Evolutionary conservation across 2,113 vertebrate genomes (phyloP).

Genomic region (Azemiops feae): DNA sequence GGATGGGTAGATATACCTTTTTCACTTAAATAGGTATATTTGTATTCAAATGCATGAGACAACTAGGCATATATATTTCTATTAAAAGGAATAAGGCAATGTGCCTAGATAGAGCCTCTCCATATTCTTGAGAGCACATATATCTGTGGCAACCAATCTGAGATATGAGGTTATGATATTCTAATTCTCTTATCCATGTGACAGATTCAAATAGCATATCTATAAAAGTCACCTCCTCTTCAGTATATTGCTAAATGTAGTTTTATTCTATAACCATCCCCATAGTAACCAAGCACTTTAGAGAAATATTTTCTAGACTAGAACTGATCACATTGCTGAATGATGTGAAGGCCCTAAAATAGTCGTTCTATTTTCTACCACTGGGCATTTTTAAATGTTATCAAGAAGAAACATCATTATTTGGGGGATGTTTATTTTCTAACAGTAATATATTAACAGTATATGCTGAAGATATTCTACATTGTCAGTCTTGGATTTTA

Average conservation of each 20-base stretch:
- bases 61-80: neutral
- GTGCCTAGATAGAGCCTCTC: neutral
- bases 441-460: neutral
- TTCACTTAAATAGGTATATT: no score
- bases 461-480: neutral
- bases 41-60: neutral
- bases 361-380: neutral
- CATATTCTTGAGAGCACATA: neutral
- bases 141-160: neutral
- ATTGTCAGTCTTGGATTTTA: neutral
- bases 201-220: neutral
- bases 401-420: neutral
- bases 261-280: constrained; percentile 15
- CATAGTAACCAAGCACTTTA: constrained; percentile 21
- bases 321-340: constrained; percentile 20
- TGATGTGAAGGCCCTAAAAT: constrained; percentile 16
- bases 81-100: neutral
- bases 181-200: constrained; percentile 10
- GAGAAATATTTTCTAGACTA: constrained; percentile 5
- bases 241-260: constrained; percentile 15
- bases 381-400: neutral
- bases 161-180: neutral
- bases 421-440: neutral
- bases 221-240: neutral
- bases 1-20: neutral